These are phyloP conservation scores for Galaxea fascicularis DNA, from an alignment of 92 coral and sea anemone species.

Conservation along the genomic window DNA sequence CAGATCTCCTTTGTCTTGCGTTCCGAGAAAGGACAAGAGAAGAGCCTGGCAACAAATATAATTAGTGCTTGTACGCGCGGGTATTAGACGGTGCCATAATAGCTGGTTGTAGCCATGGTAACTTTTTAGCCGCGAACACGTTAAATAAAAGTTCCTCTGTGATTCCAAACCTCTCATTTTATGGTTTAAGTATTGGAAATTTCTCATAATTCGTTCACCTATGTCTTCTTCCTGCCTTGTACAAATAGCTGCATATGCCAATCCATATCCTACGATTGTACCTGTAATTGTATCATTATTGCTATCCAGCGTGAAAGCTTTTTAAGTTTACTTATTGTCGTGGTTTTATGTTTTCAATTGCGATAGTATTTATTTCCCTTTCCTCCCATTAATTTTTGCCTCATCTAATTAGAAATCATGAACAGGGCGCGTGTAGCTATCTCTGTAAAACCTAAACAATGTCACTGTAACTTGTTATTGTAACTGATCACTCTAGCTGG, in stretches of 20 bases:
- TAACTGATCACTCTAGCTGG: no score
- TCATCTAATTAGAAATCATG: no score
- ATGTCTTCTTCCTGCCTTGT: not conserved
- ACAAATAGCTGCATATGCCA: no score
- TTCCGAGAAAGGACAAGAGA: not conserved
- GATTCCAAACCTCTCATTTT: not conserved
- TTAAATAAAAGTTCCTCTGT: not conserved
- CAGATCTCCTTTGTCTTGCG: not conserved
- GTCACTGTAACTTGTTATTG: no score
- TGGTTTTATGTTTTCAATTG: not conserved
- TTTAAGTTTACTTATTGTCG: no score
- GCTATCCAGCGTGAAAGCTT: no score
- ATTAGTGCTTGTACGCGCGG: not conserved
- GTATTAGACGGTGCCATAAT: not conserved
- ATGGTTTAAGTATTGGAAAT: not conserved
- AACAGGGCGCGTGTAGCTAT: no score
- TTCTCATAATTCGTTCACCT: not conserved
- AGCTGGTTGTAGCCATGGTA: slow-evolving; percentile 8
- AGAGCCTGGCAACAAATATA: not conserved
- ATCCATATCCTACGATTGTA: no score
- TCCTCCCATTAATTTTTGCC: not conserved
- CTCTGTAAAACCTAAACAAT: no score
- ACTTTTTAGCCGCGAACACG: not conserved
- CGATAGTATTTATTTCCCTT: not conserved
- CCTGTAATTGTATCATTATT: no score